phyloP scores from a whole-genome alignment of 2,797 vertebrate species.

The Coracias cyanogaster region DNA sequence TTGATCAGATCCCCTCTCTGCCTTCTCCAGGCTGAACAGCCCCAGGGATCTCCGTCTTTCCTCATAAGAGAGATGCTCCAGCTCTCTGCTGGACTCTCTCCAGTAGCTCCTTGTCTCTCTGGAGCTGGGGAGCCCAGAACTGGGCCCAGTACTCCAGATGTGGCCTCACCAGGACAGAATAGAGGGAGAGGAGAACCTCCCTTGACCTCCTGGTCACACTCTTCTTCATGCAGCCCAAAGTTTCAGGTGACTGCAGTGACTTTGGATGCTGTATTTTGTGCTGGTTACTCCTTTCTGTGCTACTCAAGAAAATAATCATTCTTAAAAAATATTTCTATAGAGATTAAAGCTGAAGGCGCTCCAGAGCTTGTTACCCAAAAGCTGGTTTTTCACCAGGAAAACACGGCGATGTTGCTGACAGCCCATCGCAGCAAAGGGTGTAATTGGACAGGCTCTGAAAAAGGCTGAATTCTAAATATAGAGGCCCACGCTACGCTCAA shows the following conservation, averaged over 20 bases:
- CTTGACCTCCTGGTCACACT: too few relatives aligned
- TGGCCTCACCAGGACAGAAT: too few relatives aligned
- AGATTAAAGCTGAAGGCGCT: neutral
- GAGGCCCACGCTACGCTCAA: neutral
- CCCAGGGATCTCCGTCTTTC: too few relatives aligned
- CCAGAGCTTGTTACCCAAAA: accelerated
- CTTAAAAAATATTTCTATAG: accelerated
- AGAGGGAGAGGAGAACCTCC: too few relatives aligned
- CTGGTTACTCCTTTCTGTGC: neutral
- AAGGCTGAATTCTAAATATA: constrained; percentile 32
- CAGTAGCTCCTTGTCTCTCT: too few relatives aligned
- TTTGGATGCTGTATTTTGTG: accelerated
- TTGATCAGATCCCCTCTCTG: too few relatives aligned
- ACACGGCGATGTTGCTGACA: neutral
- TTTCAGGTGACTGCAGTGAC: neutral
- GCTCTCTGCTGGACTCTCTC: too few relatives aligned
- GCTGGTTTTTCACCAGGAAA: neutral
- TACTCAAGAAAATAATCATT: accelerated
- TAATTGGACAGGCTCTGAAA: neutral
- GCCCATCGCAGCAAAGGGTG: neutral
- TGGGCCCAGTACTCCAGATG: too few relatives aligned
- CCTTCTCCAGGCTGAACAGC: too few relatives aligned
- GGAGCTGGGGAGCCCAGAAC: too few relatives aligned
- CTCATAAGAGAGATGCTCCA: too few relatives aligned
- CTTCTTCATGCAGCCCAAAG: too few relatives aligned